These are phyloP conservation scores for Ochropleura leucogaster DNA, from an alignment of 2,888 invertebrate genomes.

Conservation along the genomic window DNA sequence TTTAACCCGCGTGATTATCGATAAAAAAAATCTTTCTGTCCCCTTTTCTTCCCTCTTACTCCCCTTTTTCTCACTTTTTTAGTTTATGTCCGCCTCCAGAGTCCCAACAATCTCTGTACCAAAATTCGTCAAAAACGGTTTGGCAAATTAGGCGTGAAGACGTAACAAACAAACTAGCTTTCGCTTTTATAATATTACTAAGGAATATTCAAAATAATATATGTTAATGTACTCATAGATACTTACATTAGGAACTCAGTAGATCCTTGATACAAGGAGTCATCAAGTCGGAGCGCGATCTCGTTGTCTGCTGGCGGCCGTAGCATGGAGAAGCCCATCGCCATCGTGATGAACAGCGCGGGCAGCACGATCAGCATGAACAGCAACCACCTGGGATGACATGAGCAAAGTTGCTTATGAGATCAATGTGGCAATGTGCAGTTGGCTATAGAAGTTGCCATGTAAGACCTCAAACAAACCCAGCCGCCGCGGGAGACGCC, in stretches of 20 bases:
- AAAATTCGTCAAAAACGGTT: no score
- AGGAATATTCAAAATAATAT: neutral
- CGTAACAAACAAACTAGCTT: no score
- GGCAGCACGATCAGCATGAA: conserved; percentile 91
- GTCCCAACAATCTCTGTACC: no score
- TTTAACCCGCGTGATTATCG: no score
- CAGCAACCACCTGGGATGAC: conserved; percentile 84
- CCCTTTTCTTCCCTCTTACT: no score
- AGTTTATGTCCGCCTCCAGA: no score
- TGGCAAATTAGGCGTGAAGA: no score
- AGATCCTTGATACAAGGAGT: conserved; percentile 86
- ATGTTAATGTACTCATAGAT: neutral
- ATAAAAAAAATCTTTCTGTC: no score
- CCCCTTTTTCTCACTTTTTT: no score
- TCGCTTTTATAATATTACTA: no score
- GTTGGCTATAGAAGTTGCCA: neutral
- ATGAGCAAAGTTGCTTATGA: neutral
- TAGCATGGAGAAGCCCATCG: conserved; percentile 93
- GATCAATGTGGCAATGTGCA: neutral
- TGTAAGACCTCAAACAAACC: no score
- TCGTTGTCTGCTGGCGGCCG: conserved; percentile 92
- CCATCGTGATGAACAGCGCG: conserved; percentile 91
- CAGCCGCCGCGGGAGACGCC: no score
- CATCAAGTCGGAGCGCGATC: conserved; percentile 85
- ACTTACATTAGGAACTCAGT: conserved; percentile 83